Conservation (phyloP, 2,113 vertebrate genomes). For the Phalacrocorax carbo region DNA sequence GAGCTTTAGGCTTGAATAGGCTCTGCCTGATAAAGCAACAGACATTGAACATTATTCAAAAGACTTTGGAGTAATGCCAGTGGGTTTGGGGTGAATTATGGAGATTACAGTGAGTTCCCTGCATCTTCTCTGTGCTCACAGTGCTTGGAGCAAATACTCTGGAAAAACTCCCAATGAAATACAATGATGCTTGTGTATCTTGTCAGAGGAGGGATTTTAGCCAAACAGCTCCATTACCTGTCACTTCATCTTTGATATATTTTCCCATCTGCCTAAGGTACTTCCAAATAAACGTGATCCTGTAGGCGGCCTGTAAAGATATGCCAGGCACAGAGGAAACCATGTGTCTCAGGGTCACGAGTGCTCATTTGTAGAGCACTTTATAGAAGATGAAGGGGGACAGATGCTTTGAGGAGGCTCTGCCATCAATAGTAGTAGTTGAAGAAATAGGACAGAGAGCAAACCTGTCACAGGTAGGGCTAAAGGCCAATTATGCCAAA, state of each 20-base stretch:
- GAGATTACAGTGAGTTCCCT: neutral
- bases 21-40: neutral
- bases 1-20: neutral
- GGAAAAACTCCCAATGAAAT: neutral
- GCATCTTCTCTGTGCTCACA: neutral
- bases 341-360: neutral
- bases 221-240: neutral
- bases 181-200: neutral
- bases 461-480: neutral
- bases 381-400: neutral
- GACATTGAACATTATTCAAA: neutral
- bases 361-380: neutral
- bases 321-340: neutral
- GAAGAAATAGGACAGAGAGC: neutral
- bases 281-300: neutral
- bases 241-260: neutral
- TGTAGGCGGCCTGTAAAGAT: neutral
- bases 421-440: neutral
- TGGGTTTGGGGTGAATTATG: neutral
- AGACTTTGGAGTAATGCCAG: neutral
- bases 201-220: neutral
- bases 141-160: neutral
- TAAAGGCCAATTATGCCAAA: neutral
- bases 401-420: neutral
- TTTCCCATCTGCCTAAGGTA: neutral